Evolutionary conservation across 2,888 invertebrate genomes (phyloP).

Genomic region (Tupiocoris notatus): DNA sequence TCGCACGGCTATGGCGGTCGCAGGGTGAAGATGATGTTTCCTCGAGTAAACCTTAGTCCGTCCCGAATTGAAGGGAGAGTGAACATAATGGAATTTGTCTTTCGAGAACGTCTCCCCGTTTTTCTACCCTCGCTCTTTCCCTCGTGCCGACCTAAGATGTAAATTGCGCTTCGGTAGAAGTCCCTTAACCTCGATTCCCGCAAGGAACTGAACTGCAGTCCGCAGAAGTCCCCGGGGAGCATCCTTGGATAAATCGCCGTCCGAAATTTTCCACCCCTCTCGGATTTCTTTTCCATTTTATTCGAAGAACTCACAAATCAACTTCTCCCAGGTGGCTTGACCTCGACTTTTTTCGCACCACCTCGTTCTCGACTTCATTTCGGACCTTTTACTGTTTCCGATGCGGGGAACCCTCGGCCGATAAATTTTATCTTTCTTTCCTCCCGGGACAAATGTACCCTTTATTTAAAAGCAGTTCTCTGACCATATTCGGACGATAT

Average conservation of each 20-base stretch:
- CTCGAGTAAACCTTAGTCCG: not conserved
- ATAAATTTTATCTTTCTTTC: not conserved
- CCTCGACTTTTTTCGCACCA: constrained; percentile 6
- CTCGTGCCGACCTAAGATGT: constrained; percentile 8
- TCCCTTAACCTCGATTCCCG: constrained; percentile 34
- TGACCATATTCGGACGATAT: too few relatives aligned
- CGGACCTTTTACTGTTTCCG: not conserved
- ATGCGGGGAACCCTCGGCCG: not conserved
- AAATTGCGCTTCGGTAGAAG: constrained; percentile 18
- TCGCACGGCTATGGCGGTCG: not conserved
- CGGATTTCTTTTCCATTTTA: not conserved
- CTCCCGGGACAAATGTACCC: not conserved
- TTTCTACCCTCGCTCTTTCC: not conserved
- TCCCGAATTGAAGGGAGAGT: not conserved
- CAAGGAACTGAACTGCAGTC: constrained; percentile 7
- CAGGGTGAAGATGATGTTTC: not conserved
- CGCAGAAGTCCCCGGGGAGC: not conserved
- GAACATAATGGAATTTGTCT: constrained; percentile 35
- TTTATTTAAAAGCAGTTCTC: not conserved
- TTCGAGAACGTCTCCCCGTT: not conserved
- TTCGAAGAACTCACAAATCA: constrained; percentile 25
- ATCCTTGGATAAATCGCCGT: not conserved
- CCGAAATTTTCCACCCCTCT: not conserved
- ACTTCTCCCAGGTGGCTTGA: constrained; percentile 35
- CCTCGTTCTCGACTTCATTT: constrained; percentile 25